Percentiles rank a stretch among this genome's conserved stretches.
Conservation (phyloP, 2,797 vertebrate species). For the Bradypodion pumilum region DNA sequence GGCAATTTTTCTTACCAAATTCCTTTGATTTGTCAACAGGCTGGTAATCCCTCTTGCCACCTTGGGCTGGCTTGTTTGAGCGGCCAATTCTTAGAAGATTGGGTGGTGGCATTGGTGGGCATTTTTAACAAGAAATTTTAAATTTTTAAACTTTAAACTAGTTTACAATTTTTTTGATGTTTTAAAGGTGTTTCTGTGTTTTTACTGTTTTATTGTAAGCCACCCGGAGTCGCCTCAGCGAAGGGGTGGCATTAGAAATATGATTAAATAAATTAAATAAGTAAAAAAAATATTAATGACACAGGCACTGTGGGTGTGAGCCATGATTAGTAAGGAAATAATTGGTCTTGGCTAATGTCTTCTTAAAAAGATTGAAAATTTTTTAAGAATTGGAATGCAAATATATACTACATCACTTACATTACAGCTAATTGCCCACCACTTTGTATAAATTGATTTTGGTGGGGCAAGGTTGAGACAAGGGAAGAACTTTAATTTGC, state of each 20-base stretch:
- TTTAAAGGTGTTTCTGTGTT: no score
- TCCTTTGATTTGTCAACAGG: slow-evolving; percentile 56
- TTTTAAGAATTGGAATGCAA: slow-evolving; percentile 35
- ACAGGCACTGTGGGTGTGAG: slow-evolving; percentile 55
- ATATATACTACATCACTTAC: slow-evolving; percentile 48
- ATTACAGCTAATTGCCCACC: slow-evolving; percentile 56
- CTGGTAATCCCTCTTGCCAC: slow-evolving; percentile 50
- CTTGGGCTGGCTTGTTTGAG: no score
- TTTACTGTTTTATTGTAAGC: no score
- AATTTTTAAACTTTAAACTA: no score
- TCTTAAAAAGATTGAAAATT: slow-evolving; percentile 52
- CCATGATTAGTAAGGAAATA: slow-evolving; percentile 59
- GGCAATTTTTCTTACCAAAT: slow-evolving; percentile 62
- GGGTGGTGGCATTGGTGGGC: no score
- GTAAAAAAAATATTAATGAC: slow-evolving; percentile 62
- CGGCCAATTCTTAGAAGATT: no score
- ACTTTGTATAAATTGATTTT: slow-evolving; percentile 59
- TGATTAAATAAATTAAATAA: no score
- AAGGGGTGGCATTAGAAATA: no score
- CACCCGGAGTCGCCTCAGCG: no score
- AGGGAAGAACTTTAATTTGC: slow-evolving; percentile 55
- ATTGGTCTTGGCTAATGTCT: slow-evolving; percentile 56
- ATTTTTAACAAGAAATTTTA: no score
- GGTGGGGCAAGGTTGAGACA: slow-evolving; percentile 50
- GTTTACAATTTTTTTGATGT: no score